Evolutionary conservation across 2,888 invertebrate species (phyloP).

Genomic region (Limnephilus marmoratus): DNA sequence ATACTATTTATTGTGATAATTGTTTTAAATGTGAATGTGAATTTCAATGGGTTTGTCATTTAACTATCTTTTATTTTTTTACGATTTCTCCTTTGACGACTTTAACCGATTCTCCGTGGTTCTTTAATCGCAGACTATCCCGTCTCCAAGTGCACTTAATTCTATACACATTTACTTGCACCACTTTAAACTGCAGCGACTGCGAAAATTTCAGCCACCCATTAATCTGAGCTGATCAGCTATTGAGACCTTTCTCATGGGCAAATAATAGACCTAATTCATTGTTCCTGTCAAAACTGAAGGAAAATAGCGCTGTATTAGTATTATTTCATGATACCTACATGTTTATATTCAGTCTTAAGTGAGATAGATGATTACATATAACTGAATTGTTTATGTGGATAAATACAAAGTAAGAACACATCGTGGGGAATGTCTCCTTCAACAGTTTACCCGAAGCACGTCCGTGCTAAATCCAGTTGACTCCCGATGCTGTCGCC

Average conservation of each 20-base stretch:
- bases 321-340: neutral
- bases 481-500: too few species aligned
- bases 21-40: too few species aligned
- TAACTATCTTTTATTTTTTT: too few species aligned
- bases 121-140: neutral
- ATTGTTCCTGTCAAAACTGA: neutral
- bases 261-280: neutral
- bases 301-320: neutral
- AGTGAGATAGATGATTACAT: neutral
- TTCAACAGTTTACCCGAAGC: too few species aligned
- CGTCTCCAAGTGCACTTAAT: neutral
- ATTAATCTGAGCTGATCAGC: neutral
- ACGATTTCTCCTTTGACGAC: too few species aligned
- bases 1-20: too few species aligned
- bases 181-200: slow-evolving; percentile 2
- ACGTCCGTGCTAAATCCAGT: too few species aligned
- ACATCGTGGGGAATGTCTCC: too few species aligned
- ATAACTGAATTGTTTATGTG: too few species aligned
- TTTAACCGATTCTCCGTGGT: neutral
- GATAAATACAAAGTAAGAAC: too few species aligned
- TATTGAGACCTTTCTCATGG: neutral
- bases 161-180: neutral
- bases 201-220: neutral
- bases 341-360: neutral
- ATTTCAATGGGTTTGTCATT: too few species aligned